phyloP scores from a whole-genome alignment of 1,140 invertebrate species.

The Pseudomyrmex pallidus region DNA sequence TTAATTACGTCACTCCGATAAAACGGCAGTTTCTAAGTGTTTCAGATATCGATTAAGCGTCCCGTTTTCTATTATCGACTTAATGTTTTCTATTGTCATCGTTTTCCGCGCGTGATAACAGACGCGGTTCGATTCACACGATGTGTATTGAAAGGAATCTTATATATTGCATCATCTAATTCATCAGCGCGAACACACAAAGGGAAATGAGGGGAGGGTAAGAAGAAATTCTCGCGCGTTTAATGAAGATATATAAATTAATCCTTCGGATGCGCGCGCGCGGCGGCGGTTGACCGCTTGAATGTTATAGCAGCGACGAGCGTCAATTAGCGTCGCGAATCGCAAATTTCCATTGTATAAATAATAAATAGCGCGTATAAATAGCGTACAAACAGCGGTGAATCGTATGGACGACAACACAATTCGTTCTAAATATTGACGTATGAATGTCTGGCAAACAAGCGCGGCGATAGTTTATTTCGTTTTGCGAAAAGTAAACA shows the following conservation, averaged over 20 bases:
- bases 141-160: too few species aligned
- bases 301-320: constrained; percentile 41
- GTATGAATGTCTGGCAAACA: constrained; percentile 55
- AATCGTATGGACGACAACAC: constrained; percentile 57
- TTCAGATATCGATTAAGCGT: constrained; percentile 5
- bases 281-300: constrained; percentile 46
- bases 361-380: constrained; percentile 60
- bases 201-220: background rate
- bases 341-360: constrained; percentile 59
- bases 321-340: constrained; percentile 53
- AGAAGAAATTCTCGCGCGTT: constrained; percentile 2
- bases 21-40: background rate
- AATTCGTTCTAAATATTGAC: constrained; percentile 61
- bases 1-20: constrained; percentile 6
- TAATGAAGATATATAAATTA: constrained; percentile 52
- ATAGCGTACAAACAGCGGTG: constrained; percentile 54
- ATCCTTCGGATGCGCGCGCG: constrained; percentile 25
- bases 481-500: constrained; percentile 55
- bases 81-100: background rate
- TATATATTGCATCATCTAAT: background rate
- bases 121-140: too few species aligned
- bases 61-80: constrained; percentile 18
- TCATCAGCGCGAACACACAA: background rate
- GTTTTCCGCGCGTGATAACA: background rate
- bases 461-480: constrained; percentile 53